phyloP scores from a whole-genome alignment of 2,888 invertebrate species.

The Aphodius sticticus region DNA sequence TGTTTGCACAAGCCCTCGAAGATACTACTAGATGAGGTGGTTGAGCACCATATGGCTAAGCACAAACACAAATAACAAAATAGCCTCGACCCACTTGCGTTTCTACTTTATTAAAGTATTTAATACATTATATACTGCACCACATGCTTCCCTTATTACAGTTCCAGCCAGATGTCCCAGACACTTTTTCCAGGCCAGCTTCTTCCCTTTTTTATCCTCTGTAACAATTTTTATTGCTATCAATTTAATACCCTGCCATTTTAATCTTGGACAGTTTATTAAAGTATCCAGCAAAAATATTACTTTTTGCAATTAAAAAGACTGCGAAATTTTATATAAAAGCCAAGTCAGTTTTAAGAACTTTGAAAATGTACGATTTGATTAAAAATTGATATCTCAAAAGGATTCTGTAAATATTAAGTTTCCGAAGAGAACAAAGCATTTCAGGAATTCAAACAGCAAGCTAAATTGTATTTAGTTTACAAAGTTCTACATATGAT shows the following conservation, averaged over 20 bases:
- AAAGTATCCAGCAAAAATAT: not conserved
- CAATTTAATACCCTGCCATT: not conserved
- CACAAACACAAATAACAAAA: not conserved
- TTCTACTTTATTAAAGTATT: slow-evolving; percentile 4
- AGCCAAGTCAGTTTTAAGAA: no score
- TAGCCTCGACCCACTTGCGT: not conserved
- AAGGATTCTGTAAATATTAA: no score
- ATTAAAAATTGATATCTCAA: no score
- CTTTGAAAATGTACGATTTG: no score
- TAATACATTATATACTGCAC: slow-evolving; percentile 4
- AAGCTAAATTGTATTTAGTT: no score
- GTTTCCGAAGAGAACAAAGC: no score
- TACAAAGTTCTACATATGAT: no score
- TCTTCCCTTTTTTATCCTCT: not conserved
- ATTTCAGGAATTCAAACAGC: no score
- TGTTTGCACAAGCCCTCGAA: not conserved
- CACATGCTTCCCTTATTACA: not conserved
- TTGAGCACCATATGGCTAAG: slow-evolving; percentile 4
- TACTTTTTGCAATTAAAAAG: no score
- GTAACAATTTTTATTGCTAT: not conserved
- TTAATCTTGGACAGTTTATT: not conserved
- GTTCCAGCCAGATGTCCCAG: not conserved
- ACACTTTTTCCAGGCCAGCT: not conserved
- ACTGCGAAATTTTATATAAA: no score
- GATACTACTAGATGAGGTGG: not conserved